Conservation (phyloP, 2,888 invertebrate species). For the Byasa hedistus region DNA sequence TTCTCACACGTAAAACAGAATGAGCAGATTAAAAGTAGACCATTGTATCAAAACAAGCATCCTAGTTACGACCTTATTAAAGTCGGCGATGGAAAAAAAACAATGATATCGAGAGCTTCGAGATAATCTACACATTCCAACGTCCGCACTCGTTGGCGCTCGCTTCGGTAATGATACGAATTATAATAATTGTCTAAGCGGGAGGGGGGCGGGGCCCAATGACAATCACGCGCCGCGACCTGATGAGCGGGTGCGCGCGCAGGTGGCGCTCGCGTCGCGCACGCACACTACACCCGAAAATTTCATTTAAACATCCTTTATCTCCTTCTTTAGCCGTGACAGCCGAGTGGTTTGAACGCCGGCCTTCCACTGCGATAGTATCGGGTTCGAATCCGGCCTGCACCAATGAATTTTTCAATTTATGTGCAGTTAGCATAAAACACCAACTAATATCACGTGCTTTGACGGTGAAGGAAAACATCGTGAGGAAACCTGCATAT, state of each 20-base stretch:
- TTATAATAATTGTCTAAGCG: slow-evolving; percentile 73
- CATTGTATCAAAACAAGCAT: not conserved
- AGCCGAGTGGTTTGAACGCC: too few relatives aligned
- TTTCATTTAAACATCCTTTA: not conserved
- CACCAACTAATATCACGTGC: too few relatives aligned
- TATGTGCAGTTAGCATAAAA: too few relatives aligned
- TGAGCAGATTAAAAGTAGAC: not conserved
- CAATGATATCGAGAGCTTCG: slow-evolving; percentile 22
- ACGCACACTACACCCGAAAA: not conserved
- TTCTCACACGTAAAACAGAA: not conserved
- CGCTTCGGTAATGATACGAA: slow-evolving; percentile 66
- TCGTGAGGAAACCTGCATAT: too few relatives aligned
- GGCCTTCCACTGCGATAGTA: too few relatives aligned
- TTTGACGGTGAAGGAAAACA: too few relatives aligned
- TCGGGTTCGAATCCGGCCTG: too few relatives aligned
- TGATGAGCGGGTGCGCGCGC: slow-evolving; percentile 74
- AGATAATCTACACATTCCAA: slow-evolving; percentile 39
- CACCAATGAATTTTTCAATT: too few relatives aligned
- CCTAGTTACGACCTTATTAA: slow-evolving; percentile 6
- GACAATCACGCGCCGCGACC: slow-evolving; percentile 75
- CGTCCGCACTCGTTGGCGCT: slow-evolving; percentile 38
- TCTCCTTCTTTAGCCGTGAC: too few relatives aligned
- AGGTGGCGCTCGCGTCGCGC: slow-evolving; percentile 45
- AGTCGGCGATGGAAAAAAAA: slow-evolving; percentile 8
- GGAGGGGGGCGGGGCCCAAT: slow-evolving; percentile 67